phyloP scores from a whole-genome alignment of 2,888 invertebrate species.

The Marronus borbonicus region DNA sequence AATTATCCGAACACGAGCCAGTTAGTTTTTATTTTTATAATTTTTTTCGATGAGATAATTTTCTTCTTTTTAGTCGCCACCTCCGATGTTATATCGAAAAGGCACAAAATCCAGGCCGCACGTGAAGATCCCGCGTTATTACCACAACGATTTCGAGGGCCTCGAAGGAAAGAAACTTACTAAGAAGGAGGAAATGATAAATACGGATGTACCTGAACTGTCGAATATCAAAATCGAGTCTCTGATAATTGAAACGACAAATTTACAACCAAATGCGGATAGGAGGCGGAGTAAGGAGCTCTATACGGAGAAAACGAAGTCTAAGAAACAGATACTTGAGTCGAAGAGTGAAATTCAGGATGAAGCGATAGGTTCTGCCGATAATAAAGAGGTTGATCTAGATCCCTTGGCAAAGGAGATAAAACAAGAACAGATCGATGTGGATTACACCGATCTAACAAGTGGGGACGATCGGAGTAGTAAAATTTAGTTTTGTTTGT shows the following conservation, averaged over 20 bases:
- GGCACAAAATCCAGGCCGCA: constrained; percentile 69
- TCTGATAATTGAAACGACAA: constrained; percentile 61
- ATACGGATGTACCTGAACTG: constrained; percentile 41
- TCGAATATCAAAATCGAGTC: constrained; percentile 67
- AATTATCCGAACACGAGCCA: constrained; percentile 57
- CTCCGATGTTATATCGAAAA: constrained; percentile 64
- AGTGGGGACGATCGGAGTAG: not conserved
- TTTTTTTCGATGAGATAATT: not conserved
- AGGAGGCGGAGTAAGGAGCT: not conserved
- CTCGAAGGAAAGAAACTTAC: constrained; percentile 39
- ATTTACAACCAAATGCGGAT: constrained; percentile 43
- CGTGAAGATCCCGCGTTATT: constrained; percentile 68
- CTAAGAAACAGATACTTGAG: not conserved
- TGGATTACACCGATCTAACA: constrained; percentile 16
- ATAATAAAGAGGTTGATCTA: not conserved
- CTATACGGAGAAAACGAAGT: not conserved
- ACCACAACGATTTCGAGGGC: constrained; percentile 62
- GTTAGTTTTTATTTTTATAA: constrained; percentile 52
- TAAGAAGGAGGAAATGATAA: not conserved
- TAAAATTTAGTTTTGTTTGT: constrained; percentile 12
- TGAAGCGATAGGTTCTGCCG: not conserved
- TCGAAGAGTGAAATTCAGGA: not conserved
- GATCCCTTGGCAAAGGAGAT: constrained; percentile 15
- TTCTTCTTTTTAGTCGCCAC: constrained; percentile 63
- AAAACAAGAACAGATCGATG: constrained; percentile 33